Percentiles rank a stretch among this genome's conserved stretches.
These are phyloP conservation scores for Parotocinclus haroldoi DNA, from an alignment of 2,797 vertebrate species.

Conservation along the genomic window DNA sequence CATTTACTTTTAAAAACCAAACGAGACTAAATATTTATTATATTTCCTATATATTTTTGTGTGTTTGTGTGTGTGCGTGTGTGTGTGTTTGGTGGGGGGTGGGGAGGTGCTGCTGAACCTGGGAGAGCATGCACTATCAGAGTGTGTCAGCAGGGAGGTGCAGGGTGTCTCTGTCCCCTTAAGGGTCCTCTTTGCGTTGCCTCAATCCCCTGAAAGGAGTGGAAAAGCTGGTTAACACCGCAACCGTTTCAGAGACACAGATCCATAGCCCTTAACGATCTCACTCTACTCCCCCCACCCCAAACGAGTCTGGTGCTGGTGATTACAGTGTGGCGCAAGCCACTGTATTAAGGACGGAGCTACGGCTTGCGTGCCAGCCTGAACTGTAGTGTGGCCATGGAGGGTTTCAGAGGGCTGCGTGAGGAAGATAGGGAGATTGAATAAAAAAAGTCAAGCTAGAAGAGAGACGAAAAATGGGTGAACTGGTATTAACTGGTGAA, in stretches of 20 bases:
- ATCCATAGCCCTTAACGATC: constrained; percentile 51
- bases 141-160: constrained; percentile 57
- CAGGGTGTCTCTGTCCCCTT: constrained; percentile 41
- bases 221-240: constrained; percentile 58
- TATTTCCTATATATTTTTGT: no score
- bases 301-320: constrained; percentile 67
- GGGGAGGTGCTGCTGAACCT: constrained; percentile 49
- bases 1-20: no score
- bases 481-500: constrained; percentile 64
- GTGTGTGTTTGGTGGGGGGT: background rate
- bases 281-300: constrained; percentile 31
- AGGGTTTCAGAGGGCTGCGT: constrained; percentile 68
- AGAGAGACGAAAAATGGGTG: constrained; percentile 57
- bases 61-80: constrained; percentile 31
- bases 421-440: constrained; percentile 69
- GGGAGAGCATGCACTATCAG: constrained; percentile 56
- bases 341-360: constrained; percentile 73
- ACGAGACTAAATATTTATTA: no score
- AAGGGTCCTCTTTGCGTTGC: constrained; percentile 51
- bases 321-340: constrained; percentile 70
- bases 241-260: constrained; percentile 59
- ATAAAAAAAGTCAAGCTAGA: constrained; percentile 55
- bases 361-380: constrained; percentile 56
- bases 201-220: constrained; percentile 58
- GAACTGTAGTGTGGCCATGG: constrained; percentile 61